Evolutionary conservation across 1,140 invertebrate genomes (phyloP).

Genomic region (Euura lappo): DNA sequence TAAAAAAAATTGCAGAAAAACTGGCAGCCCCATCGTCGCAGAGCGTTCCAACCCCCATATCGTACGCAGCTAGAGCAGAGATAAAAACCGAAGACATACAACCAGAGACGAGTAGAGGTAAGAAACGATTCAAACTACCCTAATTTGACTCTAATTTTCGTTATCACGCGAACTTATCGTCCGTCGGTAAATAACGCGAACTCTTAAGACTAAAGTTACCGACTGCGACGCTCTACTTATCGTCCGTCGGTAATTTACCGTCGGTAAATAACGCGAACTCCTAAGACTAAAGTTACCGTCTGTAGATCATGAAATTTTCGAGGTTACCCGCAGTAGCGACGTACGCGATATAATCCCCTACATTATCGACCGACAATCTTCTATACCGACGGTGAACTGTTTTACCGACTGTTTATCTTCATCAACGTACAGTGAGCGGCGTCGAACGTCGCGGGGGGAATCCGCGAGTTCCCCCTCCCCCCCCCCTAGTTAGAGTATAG

Average conservation of each 20-base stretch:
- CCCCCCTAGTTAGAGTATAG: no score
- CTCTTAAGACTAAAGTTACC: not conserved
- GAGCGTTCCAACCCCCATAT: conserved; percentile 46
- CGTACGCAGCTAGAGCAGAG: conserved; percentile 54
- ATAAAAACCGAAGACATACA: conserved; percentile 60
- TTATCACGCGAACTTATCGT: not conserved
- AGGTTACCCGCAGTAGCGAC: not conserved
- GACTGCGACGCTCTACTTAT: not conserved
- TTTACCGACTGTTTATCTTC: no score
- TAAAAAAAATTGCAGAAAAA: conserved; percentile 50
- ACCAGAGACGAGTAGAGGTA: conserved; percentile 58
- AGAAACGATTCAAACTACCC: conserved; percentile 17
- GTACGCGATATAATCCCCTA: conserved; percentile 15
- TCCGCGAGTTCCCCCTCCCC: no score
- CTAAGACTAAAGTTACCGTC: no score
- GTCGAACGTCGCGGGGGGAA: not conserved
- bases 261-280: no score
- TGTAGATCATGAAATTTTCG: no score
- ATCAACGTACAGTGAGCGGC: no score
- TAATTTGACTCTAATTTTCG: conserved; percentile 8
- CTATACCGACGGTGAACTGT: no score
- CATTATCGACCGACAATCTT: conserved; percentile 4
- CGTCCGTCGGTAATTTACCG: no score
- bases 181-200: no score
- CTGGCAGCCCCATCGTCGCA: conserved; percentile 59